A percentile compares a stretch with the other conserved stretches of the same genome.
These are phyloP conservation scores for Spodoptera frugiperda DNA, from an alignment of 1,140 invertebrate genomes.

Conservation along the genomic window DNA sequence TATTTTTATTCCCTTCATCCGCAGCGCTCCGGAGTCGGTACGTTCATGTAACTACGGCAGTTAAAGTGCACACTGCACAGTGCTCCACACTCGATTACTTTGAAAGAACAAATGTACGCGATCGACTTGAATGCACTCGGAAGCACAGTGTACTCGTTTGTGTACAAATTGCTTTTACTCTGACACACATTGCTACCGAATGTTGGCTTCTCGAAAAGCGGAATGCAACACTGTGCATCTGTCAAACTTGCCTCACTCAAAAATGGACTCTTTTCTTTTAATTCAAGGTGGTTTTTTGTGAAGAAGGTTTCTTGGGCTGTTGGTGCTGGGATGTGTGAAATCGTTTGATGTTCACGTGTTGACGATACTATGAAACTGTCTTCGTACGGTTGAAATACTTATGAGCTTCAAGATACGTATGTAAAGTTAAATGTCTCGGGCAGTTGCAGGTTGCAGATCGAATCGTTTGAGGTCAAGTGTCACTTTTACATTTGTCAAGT, in stretches of 20 bases:
- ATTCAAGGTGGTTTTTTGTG: not conserved
- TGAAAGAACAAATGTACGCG: not conserved
- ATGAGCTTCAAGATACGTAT: too few relatives aligned
- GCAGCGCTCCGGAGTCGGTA: too few relatives aligned
- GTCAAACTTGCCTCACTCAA: not conserved
- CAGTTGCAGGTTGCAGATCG: too few relatives aligned
- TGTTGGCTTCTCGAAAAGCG: not conserved
- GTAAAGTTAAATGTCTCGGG: too few relatives aligned
- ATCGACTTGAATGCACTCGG: slow-evolving; percentile 2
- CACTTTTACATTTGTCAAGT: too few relatives aligned
- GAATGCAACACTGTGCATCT: slow-evolving; percentile 7
- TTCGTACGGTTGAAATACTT: not conserved
- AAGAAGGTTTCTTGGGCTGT: too few relatives aligned
- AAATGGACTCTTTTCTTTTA: not conserved
- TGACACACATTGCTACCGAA: not conserved
- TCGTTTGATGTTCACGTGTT: slow-evolving; percentile 8
- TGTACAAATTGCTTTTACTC: slow-evolving; percentile 16
- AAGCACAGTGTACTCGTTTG: slow-evolving; percentile 1
- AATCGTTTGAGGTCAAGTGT: too few relatives aligned
- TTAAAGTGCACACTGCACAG: not conserved
- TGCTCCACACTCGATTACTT: not conserved
- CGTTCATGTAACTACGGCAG: not conserved
- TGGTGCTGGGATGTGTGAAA: not conserved
- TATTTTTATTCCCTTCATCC: too few relatives aligned
- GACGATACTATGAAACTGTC: not conserved